Evolutionary conservation across 2,113 vertebrate genomes (phyloP).

Genomic region (Chaetodon trifascialis): DNA sequence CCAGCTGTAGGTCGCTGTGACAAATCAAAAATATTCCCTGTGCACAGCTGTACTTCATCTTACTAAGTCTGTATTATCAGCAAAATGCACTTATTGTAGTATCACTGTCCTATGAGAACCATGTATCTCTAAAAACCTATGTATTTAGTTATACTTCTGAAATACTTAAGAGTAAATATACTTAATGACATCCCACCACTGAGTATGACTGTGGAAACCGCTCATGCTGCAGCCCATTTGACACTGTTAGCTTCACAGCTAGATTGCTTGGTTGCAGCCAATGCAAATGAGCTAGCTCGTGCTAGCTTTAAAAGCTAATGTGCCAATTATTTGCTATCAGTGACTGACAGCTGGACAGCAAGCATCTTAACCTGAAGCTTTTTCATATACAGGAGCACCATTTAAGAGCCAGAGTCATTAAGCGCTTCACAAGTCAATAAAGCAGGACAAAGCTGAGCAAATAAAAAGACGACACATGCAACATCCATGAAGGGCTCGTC

Average conservation of each 20-base stretch:
- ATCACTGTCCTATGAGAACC: too few species aligned
- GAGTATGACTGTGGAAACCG: too few species aligned
- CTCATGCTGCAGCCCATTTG: background rate
- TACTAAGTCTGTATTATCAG: too few species aligned
- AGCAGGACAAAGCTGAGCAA: background rate
- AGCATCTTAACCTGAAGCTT: background rate
- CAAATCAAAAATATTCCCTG: background rate
- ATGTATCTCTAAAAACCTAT: too few species aligned
- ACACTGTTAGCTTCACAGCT: background rate
- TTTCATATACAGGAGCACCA: background rate
- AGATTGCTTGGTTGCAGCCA: background rate
- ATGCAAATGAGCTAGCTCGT: background rate
- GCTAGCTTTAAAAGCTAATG: background rate
- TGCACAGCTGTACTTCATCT: background rate
- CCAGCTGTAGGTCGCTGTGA: background rate
- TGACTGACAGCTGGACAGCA: background rate
- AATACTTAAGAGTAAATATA: too few species aligned
- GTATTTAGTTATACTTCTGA: too few species aligned
- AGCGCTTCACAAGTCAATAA: background rate
- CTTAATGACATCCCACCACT: too few species aligned
- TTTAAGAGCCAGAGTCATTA: background rate
- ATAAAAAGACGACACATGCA: conserved; percentile 10
- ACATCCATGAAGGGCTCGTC: too few species aligned
- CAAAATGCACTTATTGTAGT: too few species aligned
- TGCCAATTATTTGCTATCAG: background rate